Evolutionary conservation across 2,888 invertebrate species (phyloP).

Genomic region (Homarus gammarus): DNA sequence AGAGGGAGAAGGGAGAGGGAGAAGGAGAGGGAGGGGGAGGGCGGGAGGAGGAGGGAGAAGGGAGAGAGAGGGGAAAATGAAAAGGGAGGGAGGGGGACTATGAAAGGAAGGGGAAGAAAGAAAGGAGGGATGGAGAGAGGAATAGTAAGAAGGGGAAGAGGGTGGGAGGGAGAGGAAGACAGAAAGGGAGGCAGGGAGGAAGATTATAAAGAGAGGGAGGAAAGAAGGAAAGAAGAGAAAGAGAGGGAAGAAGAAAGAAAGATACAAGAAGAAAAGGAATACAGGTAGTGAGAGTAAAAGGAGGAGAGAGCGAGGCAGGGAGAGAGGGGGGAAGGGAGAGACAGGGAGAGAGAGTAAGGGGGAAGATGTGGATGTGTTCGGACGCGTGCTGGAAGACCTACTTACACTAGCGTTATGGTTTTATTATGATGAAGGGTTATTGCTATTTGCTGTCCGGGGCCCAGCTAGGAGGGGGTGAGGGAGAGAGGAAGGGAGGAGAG

Average conservation of each 20-base stretch:
- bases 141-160: neutral
- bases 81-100: neutral
- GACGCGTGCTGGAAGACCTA: constrained; percentile 10
- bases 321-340: neutral
- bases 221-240: neutral
- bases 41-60: neutral
- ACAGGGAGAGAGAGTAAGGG: constrained; percentile 11
- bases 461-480: constrained; percentile 12
- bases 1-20: neutral
- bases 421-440: constrained; percentile 52
- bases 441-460: constrained; percentile 39
- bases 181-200: neutral
- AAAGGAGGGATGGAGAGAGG: constrained; percentile 3
- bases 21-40: neutral
- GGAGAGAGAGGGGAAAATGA: neutral
- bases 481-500: constrained; percentile 10
- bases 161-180: neutral
- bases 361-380: constrained; percentile 4
- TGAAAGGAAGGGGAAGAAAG: constrained; percentile 10
- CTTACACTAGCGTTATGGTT: constrained; percentile 38
- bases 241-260: neutral
- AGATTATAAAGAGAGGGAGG: neutral
- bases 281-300: neutral
- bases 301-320: constrained; percentile 3
- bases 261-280: neutral